Base-by-base conservation (phyloP, 2,113 vertebrate species). In the Rynchops niger region DNA sequence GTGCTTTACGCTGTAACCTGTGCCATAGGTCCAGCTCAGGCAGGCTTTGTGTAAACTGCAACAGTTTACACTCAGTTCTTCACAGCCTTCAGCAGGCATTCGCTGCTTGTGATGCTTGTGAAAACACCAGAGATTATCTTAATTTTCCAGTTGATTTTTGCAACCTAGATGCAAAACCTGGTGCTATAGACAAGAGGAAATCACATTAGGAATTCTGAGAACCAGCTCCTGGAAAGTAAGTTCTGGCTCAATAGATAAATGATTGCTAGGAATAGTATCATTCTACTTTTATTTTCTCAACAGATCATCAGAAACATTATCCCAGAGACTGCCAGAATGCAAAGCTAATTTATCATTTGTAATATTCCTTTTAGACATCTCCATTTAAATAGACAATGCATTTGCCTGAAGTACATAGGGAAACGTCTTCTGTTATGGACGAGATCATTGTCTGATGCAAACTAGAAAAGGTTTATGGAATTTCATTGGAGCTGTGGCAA, bases 331-430 rank as follows among this genome's bases (percentile, higher is more conserved):
- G 18, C 10, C 34, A 80, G 72, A 84, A 81, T 76, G 63, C 47
- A 82, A 91, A 92, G 34, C 34, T 62, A 47, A 36, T 89, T 95
- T 82, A 56, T 52, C 43, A 84, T 82, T 79, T 0, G 3, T 79
- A 92, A 53, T 92, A 82, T n/a, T 95, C 52, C 30, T 94, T 95
- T 92, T 58, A 79, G 81, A 74, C n/a, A 55, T 81, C 67, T 90
- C 50, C 10, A 66, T 82, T 82, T 92, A 83, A 93, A 76, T 70
- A 70, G 4, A 40, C 32, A 93, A 55, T 66, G n/a, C 20, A n/a
- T 83, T 78, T 95, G 6, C 59, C 55, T 83, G 45, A 88, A 80
- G 45, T 65, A 40, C 45, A 38, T 26, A 63, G 65, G 29, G 71
- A 93, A 76, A 27, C 66, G 22, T 36, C 26, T 72, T 82, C 52